phyloP scores from a whole-genome alignment of 2,113 vertebrate species.

The Nasalis larvatus region DNA sequence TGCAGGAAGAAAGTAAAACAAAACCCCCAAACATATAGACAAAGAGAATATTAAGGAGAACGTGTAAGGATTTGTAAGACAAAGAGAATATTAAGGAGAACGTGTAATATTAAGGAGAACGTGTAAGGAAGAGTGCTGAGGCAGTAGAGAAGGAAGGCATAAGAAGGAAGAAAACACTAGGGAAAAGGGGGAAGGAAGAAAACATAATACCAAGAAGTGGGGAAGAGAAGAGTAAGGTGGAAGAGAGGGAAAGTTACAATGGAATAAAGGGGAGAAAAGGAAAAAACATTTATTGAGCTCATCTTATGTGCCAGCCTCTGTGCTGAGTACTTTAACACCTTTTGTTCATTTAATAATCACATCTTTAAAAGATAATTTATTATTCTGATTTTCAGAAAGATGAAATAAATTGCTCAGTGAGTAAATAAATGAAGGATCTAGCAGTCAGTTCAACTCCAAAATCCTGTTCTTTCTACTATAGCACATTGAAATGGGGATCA shows the following conservation, averaged over 20 bases:
- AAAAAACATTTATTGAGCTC: neutral
- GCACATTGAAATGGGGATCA: neutral
- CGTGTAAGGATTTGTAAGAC: neutral
- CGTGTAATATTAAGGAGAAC: too few relatives aligned
- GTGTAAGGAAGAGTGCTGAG: neutral
- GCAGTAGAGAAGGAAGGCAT: neutral
- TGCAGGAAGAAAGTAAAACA: neutral
- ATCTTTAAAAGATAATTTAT: neutral
- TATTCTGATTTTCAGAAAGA: neutral
- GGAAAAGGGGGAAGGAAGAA: neutral
- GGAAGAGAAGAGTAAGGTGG: neutral
- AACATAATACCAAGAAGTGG: fast-evolving
- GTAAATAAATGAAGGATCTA: neutral
- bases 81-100: neutral
- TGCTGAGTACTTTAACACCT: neutral
- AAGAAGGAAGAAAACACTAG: neutral
- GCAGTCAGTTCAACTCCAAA: neutral
- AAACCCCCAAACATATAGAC: neutral
- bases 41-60: neutral
- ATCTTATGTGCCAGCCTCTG: neutral
- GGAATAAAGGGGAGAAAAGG: neutral
- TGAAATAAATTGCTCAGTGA: neutral
- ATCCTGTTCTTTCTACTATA: neutral
- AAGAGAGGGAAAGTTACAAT: neutral
- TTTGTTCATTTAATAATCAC: neutral